A percentile compares a stretch with the other conserved stretches of the same genome.
These are phyloP conservation scores for Cyprinodon diabolis DNA, from an alignment of 2,797 vertebrate species.

Conservation along the genomic window DNA sequence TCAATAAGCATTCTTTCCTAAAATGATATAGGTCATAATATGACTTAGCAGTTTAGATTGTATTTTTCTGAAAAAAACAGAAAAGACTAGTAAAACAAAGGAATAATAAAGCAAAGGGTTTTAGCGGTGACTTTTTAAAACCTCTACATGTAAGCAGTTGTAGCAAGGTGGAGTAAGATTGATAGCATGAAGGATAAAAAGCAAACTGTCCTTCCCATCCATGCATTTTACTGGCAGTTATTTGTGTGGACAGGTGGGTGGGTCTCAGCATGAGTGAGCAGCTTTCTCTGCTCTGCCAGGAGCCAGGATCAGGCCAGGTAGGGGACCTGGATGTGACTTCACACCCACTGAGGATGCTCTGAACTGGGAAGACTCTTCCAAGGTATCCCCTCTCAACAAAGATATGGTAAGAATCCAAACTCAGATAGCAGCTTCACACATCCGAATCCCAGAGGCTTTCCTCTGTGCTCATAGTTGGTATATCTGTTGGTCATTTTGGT, in stretches of 20 bases:
- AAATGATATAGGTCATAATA: background rate
- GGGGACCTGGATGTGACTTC: conserved; percentile 69
- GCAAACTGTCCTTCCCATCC: conserved; percentile 9
- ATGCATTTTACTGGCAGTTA: conserved; percentile 63
- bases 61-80: background rate
- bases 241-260: conserved; percentile 73
- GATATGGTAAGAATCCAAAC: conserved; percentile 78
- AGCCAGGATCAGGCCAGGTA: conserved; percentile 72
- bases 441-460: conserved; percentile 26
- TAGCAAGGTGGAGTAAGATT: background rate
- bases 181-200: background rate
- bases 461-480: conserved; percentile 15
- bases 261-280: conserved; percentile 72
- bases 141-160: background rate
- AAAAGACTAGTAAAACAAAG: background rate
- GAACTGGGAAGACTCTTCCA: conserved; percentile 78
- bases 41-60: too few species aligned
- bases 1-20: background rate
- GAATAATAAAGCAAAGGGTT: background rate
- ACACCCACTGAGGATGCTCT: conserved; percentile 70
- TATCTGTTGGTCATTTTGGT: conserved; percentile 22
- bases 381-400: conserved; percentile 50
- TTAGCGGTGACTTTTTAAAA: background rate
- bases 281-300: conserved; percentile 77
- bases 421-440: conserved; percentile 14